Conservation (phyloP, 1,140 invertebrate genomes). For the Bilobella aurantiaca region DNA sequence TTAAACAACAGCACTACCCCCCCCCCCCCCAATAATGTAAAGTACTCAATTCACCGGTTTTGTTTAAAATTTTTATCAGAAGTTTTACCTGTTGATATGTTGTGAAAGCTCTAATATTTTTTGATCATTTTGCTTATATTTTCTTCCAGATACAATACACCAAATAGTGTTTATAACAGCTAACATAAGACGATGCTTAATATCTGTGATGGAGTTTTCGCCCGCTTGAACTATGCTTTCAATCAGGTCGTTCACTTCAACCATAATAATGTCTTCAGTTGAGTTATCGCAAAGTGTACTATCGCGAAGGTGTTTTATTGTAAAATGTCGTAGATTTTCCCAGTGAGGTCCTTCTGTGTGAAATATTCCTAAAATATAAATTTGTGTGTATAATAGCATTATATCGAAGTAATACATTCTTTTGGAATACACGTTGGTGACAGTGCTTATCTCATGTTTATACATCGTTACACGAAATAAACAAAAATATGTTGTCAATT, state of each 20-base stretch:
- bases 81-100: not conserved
- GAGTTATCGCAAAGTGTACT: constrained; percentile 10
- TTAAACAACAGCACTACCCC: too few relatives aligned
- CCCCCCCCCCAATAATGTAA: too few relatives aligned
- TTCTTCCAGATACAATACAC: constrained; percentile 7
- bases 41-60: too few relatives aligned
- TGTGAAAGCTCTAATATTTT: not conserved
- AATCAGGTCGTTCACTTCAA: constrained; percentile 7
- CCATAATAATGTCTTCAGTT: constrained; percentile 4
- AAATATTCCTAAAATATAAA: constrained; percentile 3
- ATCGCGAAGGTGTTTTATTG: constrained; percentile 9
- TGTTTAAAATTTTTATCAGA: not conserved
- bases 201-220: not conserved
- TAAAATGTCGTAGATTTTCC: constrained; percentile 9
- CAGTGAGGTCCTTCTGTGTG: constrained; percentile 5
- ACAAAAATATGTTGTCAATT: too few relatives aligned
- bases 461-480: too few relatives aligned
- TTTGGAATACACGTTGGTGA: too few relatives aligned
- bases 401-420: too few relatives aligned
- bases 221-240: not conserved
- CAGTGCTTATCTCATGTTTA: too few relatives aligned
- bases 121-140: constrained; percentile 10
- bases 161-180: constrained; percentile 12
- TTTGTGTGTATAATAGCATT: too few relatives aligned
- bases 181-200: not conserved